phyloP scores from a whole-genome alignment of 2,888 invertebrate genomes.

The Melitaea athalia region DNA sequence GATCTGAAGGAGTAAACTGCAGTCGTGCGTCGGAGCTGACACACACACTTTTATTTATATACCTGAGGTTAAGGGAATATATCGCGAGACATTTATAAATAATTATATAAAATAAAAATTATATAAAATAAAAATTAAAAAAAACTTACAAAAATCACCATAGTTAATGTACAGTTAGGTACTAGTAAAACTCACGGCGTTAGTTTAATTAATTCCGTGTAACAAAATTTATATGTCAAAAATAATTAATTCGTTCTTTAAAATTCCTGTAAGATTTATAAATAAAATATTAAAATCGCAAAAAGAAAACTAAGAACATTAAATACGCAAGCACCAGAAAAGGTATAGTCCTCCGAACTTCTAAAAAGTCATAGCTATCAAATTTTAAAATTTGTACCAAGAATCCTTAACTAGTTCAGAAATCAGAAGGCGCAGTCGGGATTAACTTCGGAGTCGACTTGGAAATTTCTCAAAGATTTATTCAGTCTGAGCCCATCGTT shows the following conservation, averaged over 20 bases:
- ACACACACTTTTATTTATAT: too few relatives aligned
- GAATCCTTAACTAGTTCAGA: conserved; percentile 23
- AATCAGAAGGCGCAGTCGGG: conserved; percentile 8
- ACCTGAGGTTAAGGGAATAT: too few relatives aligned
- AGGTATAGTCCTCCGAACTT: not conserved
- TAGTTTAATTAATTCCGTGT: too few relatives aligned
- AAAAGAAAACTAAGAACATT: not conserved
- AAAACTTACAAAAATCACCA: too few relatives aligned
- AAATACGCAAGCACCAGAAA: not conserved
- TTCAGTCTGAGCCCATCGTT: not conserved
- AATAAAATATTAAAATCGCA: not conserved
- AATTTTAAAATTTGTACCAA: conserved; percentile 21
- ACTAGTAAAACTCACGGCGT: too few relatives aligned
- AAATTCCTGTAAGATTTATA: not conserved
- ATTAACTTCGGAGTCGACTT: conserved; percentile 16
- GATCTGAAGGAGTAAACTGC: too few relatives aligned
- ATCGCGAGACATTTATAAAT: too few relatives aligned
- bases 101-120: too few relatives aligned
- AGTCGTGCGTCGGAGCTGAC: too few relatives aligned
- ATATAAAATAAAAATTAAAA: too few relatives aligned
- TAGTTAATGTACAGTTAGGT: too few relatives aligned
- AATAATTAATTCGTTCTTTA: not conserved
- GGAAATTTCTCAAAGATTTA: conserved; percentile 1
- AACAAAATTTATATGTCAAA: not conserved
- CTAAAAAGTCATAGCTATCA: conserved; percentile 10